phyloP scores from a whole-genome alignment of 2,113 vertebrate species.

The Heliornis fulica region DNA sequence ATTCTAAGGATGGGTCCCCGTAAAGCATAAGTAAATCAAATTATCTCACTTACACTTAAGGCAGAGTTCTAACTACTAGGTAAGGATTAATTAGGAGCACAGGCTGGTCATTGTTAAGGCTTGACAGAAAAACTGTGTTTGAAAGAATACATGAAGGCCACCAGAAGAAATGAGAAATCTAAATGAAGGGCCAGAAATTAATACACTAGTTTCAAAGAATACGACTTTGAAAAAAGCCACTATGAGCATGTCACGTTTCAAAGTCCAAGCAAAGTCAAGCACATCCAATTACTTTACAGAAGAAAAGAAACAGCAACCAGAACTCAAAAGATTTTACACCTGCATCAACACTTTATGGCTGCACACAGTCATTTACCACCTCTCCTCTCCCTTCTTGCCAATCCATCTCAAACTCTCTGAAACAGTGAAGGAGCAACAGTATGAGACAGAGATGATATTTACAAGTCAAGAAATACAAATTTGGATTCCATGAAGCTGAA shows the following conservation, averaged over 20 bases:
- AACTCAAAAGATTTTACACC: not conserved
- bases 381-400: not conserved
- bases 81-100: not conserved
- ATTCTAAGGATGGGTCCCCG: not conserved
- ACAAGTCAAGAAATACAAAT: not conserved
- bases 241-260: not conserved
- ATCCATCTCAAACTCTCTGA: not conserved
- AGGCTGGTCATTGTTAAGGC: not conserved
- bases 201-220: not conserved
- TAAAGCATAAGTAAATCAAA: not conserved
- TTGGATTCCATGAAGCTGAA: not conserved
- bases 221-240: not conserved
- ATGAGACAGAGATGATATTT: not conserved
- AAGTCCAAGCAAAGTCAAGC: not conserved
- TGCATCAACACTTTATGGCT: not conserved
- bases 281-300: not conserved
- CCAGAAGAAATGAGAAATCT: not conserved
- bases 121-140: not conserved
- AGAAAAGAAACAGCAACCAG: not conserved
- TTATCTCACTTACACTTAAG: not conserved
- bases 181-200: not conserved
- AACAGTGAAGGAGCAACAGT: not conserved
- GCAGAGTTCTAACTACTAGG: not conserved
- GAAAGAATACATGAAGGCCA: not conserved
- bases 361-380: not conserved